Percentiles rank a stretch among this genome's conserved stretches.
phyloP scores from a whole-genome alignment of 2,797 vertebrate species.

The Xenops minutus region DNA sequence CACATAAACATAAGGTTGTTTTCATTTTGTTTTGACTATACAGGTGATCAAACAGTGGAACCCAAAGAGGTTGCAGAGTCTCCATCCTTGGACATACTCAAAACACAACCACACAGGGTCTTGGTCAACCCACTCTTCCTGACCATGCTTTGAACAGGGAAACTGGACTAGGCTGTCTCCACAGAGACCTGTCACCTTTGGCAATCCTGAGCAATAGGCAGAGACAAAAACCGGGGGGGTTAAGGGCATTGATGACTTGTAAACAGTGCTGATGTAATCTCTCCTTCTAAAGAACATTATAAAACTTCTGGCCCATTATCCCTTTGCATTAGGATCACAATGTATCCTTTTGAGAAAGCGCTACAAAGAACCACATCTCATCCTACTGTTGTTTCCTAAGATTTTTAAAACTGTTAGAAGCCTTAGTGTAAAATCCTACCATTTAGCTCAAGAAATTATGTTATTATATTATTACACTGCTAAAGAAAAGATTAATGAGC shows the following conservation, averaged over 20 bases:
- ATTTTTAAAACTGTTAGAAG: not conserved
- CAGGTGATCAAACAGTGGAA: not conserved
- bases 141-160: not conserved
- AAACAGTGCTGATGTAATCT: not conserved
- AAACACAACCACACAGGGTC: not conserved
- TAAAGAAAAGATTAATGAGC: not conserved
- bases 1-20: not conserved
- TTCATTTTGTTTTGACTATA: not conserved
- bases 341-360: not conserved
- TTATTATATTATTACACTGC: not conserved
- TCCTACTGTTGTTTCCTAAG: not conserved
- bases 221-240: not conserved
- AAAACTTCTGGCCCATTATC: not conserved
- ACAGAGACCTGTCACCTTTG: not conserved
- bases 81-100: not conserved
- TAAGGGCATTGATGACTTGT: not conserved
- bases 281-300: not conserved
- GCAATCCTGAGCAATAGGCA: not conserved
- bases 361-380: not conserved
- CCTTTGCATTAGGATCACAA: not conserved
- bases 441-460: not conserved
- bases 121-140: not conserved
- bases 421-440: not conserved
- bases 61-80: not conserved
- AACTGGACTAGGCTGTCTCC: not conserved